Evolutionary conservation across 2,888 invertebrate genomes (phyloP).

Genomic region (Napeogenes inachia): DNA sequence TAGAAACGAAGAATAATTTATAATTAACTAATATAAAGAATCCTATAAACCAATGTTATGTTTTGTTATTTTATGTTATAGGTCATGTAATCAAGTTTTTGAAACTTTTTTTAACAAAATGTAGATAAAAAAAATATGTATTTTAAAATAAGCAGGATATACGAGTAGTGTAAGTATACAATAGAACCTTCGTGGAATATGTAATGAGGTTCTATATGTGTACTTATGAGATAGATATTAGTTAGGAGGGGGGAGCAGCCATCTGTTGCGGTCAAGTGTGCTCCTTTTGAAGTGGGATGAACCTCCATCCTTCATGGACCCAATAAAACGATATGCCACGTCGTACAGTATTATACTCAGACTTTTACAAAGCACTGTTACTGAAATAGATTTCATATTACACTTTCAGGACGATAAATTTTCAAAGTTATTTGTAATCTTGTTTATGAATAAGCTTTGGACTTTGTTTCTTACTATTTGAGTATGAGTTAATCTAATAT

Average conservation of each 20-base stretch:
- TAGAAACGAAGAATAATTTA: neutral
- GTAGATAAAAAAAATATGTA: neutral
- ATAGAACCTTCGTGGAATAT: slow-evolving; percentile 16
- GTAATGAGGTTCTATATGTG: slow-evolving; percentile 23
- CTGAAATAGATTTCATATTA: slow-evolving; percentile 12
- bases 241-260: slow-evolving; percentile 47
- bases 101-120: neutral
- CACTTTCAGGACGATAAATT: slow-evolving; percentile 12
- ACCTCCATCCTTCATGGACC: slow-evolving; percentile 54
- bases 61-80: too few species aligned
- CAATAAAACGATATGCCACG: slow-evolving; percentile 48
- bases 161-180: neutral
- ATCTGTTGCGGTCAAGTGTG: slow-evolving; percentile 69
- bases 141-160: neutral
- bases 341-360: slow-evolving; percentile 15
- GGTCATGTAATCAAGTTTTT: too few species aligned
- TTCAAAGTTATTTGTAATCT: neutral
- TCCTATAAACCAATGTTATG: neutral
- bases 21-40: neutral
- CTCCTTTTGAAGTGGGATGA: slow-evolving; percentile 53
- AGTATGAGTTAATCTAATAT: too few species aligned
- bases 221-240: slow-evolving; percentile 29
- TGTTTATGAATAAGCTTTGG: neutral
- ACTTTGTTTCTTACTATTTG: neutral
- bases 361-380: slow-evolving; percentile 18